These are phyloP conservation scores for Polietes domitor DNA, from an alignment of 2,888 invertebrate species.

Conservation along the genomic window DNA sequence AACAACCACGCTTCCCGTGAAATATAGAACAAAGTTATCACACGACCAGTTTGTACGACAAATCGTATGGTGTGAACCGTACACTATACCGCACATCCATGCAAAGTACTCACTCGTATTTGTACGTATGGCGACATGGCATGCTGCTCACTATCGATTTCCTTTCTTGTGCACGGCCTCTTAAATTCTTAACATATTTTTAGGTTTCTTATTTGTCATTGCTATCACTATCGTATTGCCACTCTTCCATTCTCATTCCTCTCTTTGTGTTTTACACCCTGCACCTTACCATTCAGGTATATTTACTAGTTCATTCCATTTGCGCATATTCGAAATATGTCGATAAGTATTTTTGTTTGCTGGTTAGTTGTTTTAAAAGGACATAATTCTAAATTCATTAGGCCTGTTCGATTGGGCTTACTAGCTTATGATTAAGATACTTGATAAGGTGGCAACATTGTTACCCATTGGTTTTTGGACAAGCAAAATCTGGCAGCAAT, in stretches of 20 bases:
- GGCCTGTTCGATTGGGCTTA: too few species aligned
- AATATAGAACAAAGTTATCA: too few species aligned
- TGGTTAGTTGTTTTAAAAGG: too few species aligned
- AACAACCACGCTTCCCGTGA: too few species aligned
- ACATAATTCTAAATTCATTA: too few species aligned
- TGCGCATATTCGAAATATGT: too few species aligned
- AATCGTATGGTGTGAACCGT: background rate
- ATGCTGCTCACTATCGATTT: conserved; percentile 29
- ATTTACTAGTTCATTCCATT: background rate
- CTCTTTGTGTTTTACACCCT: background rate
- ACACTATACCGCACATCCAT: background rate
- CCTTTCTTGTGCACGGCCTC: conserved; percentile 16
- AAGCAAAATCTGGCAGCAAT: too few species aligned
- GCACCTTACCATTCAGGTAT: background rate
- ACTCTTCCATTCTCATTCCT: background rate
- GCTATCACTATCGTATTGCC: background rate
- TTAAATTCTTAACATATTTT: conserved; percentile 32
- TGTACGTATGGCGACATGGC: background rate
- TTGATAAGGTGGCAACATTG: too few species aligned
- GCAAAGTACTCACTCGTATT: background rate
- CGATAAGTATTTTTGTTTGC: too few species aligned
- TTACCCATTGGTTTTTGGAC: too few species aligned
- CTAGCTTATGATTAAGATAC: too few species aligned
- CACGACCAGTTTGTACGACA: too few species aligned
- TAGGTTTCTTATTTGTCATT: conserved; percentile 15